phyloP scores from a whole-genome alignment of 2,888 invertebrate species.

The Ctenicera cuprea region DNA sequence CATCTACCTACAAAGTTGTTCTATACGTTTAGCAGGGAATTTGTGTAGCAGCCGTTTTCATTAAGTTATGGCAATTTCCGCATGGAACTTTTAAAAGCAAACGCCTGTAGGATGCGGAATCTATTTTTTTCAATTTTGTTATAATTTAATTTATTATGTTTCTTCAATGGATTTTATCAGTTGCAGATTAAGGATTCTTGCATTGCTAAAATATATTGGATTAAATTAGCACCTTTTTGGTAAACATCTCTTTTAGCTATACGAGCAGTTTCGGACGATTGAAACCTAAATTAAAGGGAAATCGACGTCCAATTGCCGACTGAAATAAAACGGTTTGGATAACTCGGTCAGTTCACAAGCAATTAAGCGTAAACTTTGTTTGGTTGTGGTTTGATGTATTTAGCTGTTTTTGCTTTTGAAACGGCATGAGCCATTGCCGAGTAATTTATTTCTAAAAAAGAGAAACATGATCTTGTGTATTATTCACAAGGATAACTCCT shows the following conservation, averaged over 20 bases:
- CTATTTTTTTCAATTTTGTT: slow-evolving; percentile 3
- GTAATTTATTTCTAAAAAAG: slow-evolving; percentile 5
- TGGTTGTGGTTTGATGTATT: slow-evolving; percentile 10
- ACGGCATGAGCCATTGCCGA: neutral
- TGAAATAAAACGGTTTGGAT: slow-evolving; percentile 11
- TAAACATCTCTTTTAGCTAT: neutral
- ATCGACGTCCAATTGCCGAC: neutral
- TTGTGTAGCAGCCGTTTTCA: slow-evolving; percentile 10
- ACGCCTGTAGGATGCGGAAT: neutral
- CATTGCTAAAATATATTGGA: no score
- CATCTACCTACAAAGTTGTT: slow-evolving; percentile 23
- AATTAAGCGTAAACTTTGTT: slow-evolving; percentile 16
- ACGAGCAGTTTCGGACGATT: neutral
- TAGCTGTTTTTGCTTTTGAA: slow-evolving; percentile 16
- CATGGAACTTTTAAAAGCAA: slow-evolving; percentile 11
- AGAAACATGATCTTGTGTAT: neutral
- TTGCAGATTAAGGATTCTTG: no score
- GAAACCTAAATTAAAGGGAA: slow-evolving; percentile 2
- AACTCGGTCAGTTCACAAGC: slow-evolving; percentile 7
- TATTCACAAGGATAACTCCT: slow-evolving; percentile 22
- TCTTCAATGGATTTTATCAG: neutral
- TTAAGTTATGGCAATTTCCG: slow-evolving; percentile 9
- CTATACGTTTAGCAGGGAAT: slow-evolving; percentile 17
- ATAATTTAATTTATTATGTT: slow-evolving; percentile 10
- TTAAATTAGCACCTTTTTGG: no score